Base-by-base conservation (phyloP, 1,140 invertebrate species). In the Pinna nobilis region DNA sequence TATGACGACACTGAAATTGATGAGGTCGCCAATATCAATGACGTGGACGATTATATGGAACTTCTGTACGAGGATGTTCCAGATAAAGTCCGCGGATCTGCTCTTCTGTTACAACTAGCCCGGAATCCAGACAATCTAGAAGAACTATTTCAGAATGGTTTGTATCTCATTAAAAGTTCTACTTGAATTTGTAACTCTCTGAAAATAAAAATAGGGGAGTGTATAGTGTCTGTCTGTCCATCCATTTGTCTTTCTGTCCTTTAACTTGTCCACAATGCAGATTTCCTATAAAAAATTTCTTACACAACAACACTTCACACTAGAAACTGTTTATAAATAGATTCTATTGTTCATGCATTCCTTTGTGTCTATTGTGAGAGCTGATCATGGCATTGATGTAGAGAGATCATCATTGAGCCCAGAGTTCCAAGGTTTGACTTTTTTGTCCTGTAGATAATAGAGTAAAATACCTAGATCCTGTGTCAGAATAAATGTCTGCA, bases 81-180 rank as follows among this genome's bases (percentile, higher is more conserved):
- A 47, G 96, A 96, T 80, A 98, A 98, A 91, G 94, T 98, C 30
- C 94, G 95, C 89, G 97, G 96, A 35, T 96, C 97, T n/a, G 93
- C 94, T 18, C 90, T 97, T 60, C 95, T 99, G 75, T 91, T 98
- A 59, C 94, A 97, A 88, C 91, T 99, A 57, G 94, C 97, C 0
- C 92, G 95, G 80, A 94, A 97, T 88, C 94, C 97, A 33, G 95
- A 98, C 86, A 98, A 99, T 92, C 91, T 99, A 55, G 93, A 96
- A 81, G 95, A 97, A 88, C 89, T 99, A 55, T 94, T 95, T 68
- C 94, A 94, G 49, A 87, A 88, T 81, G 85, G 86, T 85, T 70
- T 49, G 35, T 23, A 23, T 47, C 0, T 53, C 28, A 33, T 20
- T 25, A 28, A 23, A 28, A 44, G 20, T 23, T 44, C 2, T 11